Percentiles rank a stretch among this genome's conserved stretches.
These are phyloP conservation scores for Lates calcarifer DNA, from an alignment of 2,113 vertebrate species.

Conservation along the genomic window DNA sequence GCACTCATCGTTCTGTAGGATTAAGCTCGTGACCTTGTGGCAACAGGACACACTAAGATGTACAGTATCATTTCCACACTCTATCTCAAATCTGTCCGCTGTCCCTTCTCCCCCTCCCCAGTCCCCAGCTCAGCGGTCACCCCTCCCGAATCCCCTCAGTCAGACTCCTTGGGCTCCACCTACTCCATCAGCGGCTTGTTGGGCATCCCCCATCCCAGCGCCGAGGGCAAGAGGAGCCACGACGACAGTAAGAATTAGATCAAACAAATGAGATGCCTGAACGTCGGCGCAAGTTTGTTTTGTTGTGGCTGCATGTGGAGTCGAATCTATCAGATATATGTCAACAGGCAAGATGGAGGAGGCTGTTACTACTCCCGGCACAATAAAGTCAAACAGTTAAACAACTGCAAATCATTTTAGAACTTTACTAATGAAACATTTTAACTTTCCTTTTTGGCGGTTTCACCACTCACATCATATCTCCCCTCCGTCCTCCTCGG, in stretches of 20 bases:
- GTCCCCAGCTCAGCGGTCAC: constrained; percentile 93
- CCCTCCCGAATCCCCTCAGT: constrained; percentile 92
- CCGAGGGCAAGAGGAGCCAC: constrained; percentile 89
- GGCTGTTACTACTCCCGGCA: neutral
- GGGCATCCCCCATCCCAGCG: constrained; percentile 86
- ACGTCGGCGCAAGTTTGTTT: neutral
- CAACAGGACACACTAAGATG: neutral
- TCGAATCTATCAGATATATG: neutral
- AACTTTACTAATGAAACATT: neutral
- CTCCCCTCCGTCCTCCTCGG: neutral
- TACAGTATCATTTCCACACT: neutral
- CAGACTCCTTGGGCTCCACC: constrained; percentile 91
- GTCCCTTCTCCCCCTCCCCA: constrained; percentile 54
- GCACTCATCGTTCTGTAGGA: constrained; percentile 27
- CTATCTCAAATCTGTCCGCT: constrained; percentile 26
- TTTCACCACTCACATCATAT: neutral
- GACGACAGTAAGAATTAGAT: constrained; percentile 89
- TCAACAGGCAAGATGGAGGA: neutral
- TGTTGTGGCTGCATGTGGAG: neutral
- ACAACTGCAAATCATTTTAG: neutral
- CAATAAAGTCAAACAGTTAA: neutral
- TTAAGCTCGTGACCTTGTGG: constrained; percentile 41
- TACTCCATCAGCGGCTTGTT: constrained; percentile 93
- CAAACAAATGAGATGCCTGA: neutral
- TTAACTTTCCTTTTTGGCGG: neutral